These are phyloP conservation scores for Lepidurus arcticus DNA, from an alignment of 1,140 invertebrate genomes.

Conservation along the genomic window DNA sequence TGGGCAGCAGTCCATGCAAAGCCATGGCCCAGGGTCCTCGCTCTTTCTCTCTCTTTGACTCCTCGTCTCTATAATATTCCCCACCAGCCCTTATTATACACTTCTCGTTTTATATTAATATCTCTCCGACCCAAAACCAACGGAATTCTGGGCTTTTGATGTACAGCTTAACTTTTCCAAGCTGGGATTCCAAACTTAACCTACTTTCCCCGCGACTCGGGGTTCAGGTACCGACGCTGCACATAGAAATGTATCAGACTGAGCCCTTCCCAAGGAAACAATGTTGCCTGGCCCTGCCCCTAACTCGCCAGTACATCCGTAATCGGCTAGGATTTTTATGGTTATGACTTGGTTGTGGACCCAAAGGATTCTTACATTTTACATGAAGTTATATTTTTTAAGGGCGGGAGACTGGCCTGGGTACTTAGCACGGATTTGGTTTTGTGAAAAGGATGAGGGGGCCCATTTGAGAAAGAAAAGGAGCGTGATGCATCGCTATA, in stretches of 20 bases:
- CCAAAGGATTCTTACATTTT: no score
- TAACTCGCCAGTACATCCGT: neutral
- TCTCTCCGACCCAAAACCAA: neutral
- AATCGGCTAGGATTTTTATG: no score
- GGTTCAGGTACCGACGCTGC: neutral
- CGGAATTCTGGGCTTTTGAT: neutral
- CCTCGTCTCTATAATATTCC: slow-evolving; percentile 2
- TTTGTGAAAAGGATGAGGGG: neutral
- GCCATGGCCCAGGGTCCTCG: slow-evolving; percentile 19
- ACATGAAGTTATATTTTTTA: no score
- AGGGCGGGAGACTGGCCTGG: neutral
- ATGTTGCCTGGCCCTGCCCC: neutral
- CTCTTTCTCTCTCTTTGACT: slow-evolving; percentile 7
- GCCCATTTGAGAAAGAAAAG: neutral
- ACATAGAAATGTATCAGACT: no score
- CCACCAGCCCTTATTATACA: slow-evolving; percentile 12
- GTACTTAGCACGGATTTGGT: neutral
- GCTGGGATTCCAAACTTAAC: neutral
- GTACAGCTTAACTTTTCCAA: neutral
- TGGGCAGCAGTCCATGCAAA: slow-evolving; percentile 20
- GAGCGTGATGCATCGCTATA: neutral
- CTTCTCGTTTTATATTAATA: neutral
- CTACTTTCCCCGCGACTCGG: neutral
- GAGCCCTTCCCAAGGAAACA: neutral
- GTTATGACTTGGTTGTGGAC: no score